Conservation (phyloP, 2,113 vertebrate genomes). For the Paramisgurnus dabryanus region DNA sequence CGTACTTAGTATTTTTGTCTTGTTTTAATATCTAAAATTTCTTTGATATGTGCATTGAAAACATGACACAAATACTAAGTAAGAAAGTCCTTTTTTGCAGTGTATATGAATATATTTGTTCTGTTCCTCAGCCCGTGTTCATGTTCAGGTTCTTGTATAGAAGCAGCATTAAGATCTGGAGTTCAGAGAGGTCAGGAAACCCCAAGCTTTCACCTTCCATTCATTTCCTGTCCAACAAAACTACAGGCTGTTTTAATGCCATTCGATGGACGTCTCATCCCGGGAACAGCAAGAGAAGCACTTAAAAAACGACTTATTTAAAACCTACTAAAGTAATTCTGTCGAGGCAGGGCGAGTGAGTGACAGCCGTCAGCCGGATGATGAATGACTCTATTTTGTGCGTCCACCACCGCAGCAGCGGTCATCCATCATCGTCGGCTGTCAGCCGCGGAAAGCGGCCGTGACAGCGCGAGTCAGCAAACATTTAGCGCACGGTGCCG, state of each 20-base stretch:
- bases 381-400: slow-evolving; percentile 99
- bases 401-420: slow-evolving; percentile 95
- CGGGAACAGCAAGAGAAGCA: slow-evolving; percentile 81
- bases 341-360: slow-evolving; percentile 92
- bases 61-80: too few species aligned
- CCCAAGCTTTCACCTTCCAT: slow-evolving; percentile 80
- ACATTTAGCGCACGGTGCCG: slow-evolving; percentile 99
- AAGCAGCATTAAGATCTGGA: too few species aligned
- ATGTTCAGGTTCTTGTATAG: too few species aligned
- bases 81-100: too few species aligned
- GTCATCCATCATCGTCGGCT: slow-evolving; percentile 99
- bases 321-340: slow-evolving; percentile 96
- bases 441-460: slow-evolving; percentile 97
- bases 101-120: too few species aligned
- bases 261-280: slow-evolving; percentile 89
- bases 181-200: slow-evolving; percentile 75
- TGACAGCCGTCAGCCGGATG: slow-evolving; percentile 99
- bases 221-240: slow-evolving; percentile 78
- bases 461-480: slow-evolving; percentile 99
- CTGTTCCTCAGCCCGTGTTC: too few species aligned
- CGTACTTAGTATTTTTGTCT: too few species aligned
- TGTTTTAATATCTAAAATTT: too few species aligned
- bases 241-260: slow-evolving; percentile 67
- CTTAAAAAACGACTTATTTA: slow-evolving; percentile 97
- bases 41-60: too few species aligned